Conservation (phyloP, 1,140 invertebrate genomes). For the Melanaphis sacchari region DNA sequence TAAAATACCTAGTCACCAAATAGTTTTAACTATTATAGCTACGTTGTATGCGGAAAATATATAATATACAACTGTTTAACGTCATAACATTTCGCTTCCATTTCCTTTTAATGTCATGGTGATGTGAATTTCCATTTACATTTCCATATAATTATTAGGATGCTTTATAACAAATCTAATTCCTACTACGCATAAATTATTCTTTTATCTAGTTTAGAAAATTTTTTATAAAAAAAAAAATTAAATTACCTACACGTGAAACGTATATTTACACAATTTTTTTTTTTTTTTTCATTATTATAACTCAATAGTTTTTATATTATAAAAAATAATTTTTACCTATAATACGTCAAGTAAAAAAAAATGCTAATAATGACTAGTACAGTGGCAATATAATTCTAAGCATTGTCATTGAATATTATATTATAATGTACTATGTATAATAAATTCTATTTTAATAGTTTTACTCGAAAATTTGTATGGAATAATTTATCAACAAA, state of each 20-base stretch:
- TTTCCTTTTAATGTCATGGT: neutral
- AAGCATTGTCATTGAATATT: neutral
- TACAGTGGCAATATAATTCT: neutral
- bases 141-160: neutral
- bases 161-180: neutral
- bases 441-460: neutral
- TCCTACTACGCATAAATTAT: neutral
- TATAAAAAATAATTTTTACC: too few relatives aligned
- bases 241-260: too few relatives aligned
- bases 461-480: neutral
- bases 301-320: too few relatives aligned
- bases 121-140: neutral
- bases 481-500: neutral
- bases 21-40: neutral
- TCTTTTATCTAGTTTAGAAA: neutral
- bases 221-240: neutral
- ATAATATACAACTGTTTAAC: neutral
- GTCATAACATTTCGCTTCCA: neutral
- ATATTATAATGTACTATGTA: neutral
- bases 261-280: too few relatives aligned
- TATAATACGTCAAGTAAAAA: too few relatives aligned
- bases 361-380: too few relatives aligned
- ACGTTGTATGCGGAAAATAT: neutral
- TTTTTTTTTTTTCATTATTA: too few relatives aligned
- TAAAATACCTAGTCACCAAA: neutral